Conservation (phyloP, 2,888 invertebrate genomes). For the Melitaea athalia region DNA sequence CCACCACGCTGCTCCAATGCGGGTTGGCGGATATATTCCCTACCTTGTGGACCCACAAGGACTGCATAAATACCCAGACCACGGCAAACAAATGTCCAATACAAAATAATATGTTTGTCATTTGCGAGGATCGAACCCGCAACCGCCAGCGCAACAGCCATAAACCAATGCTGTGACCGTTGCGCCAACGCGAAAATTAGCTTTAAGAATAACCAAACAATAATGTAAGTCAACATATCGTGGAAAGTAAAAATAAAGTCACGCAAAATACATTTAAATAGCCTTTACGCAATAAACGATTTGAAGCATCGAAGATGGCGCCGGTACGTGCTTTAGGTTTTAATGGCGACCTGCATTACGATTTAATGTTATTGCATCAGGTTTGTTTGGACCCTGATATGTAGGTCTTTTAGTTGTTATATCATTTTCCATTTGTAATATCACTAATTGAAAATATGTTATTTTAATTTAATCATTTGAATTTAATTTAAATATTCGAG, state of each 20-base stretch:
- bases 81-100: no score
- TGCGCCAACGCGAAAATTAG: no score
- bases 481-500: not conserved
- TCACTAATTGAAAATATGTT: not conserved
- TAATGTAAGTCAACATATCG: not conserved
- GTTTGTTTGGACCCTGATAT: constrained; percentile 14
- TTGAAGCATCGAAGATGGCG: constrained; percentile 56
- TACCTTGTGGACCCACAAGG: no score
- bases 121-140: no score
- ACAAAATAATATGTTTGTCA: no score
- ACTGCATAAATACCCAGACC: no score
- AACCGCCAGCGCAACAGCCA: no score
- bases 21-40: no score
- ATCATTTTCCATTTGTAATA: not conserved
- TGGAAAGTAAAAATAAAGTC: constrained; percentile 44
- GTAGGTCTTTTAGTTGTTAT: constrained; percentile 1
- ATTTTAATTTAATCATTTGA: not conserved
- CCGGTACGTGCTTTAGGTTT: constrained; percentile 53
- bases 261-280: constrained; percentile 54
- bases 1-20: no score
- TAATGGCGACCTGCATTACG: constrained; percentile 69
- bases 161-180: no score
- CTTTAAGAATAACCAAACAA: no score
- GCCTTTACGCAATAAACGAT: constrained; percentile 56
- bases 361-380: constrained; percentile 41